Percentiles rank a stretch among this genome's conserved stretches.
phyloP scores from a whole-genome alignment of 2,113 vertebrate species.

The Solea solea region DNA sequence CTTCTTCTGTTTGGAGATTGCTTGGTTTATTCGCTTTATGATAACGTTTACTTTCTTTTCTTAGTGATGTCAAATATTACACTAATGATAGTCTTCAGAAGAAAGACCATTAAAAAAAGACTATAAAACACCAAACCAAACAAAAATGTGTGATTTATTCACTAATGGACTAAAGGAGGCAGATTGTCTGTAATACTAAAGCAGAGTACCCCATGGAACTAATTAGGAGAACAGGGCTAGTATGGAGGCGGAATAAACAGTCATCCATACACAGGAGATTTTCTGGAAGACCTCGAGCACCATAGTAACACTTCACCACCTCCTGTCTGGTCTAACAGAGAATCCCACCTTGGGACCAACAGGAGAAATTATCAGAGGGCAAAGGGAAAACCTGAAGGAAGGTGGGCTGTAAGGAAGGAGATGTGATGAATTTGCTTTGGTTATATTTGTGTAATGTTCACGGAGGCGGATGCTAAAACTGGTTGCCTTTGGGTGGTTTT shows the following conservation, averaged over 20 bases:
- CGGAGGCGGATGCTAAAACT: constrained; percentile 28
- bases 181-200: constrained; percentile 35
- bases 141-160: constrained; percentile 13
- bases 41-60: too few species aligned
- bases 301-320: constrained; percentile 62
- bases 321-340: constrained; percentile 43
- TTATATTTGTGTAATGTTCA: constrained; percentile 26
- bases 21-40: too few species aligned
- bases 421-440: constrained; percentile 18
- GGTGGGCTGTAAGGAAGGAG: constrained; percentile 24
- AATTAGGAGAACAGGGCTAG: constrained; percentile 56
- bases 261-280: constrained; percentile 47
- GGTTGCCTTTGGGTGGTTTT: constrained; percentile 20
- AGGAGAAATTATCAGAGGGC: constrained; percentile 25
- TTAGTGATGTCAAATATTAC: too few species aligned
- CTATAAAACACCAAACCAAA: not conserved
- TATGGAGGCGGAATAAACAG: constrained; percentile 56
- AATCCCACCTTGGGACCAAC: constrained; percentile 51
- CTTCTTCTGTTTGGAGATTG: too few species aligned
- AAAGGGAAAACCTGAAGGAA: constrained; percentile 22
- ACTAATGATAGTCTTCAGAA: too few species aligned
- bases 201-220: constrained; percentile 46
- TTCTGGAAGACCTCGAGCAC: constrained; percentile 42
- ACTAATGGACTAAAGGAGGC: constrained; percentile 10
- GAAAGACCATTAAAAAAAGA: too few species aligned